phyloP scores from a whole-genome alignment of 2,113 vertebrate genomes.

The Triplophysa rosa region DNA sequence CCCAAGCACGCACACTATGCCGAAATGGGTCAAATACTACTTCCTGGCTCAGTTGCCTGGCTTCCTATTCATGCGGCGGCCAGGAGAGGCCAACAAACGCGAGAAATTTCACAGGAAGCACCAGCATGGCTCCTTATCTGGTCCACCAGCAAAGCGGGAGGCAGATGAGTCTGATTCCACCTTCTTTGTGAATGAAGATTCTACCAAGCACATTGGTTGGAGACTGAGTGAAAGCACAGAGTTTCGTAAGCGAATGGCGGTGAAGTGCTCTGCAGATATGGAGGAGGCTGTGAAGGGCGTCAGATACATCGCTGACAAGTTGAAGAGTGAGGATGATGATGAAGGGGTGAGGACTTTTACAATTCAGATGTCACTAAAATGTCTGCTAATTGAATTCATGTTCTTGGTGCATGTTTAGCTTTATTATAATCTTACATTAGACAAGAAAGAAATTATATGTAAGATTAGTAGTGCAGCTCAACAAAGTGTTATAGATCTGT shows the following conservation, averaged over 20 bases:
- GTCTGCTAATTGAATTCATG: not conserved
- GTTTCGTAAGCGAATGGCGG: slow-evolving; percentile 69
- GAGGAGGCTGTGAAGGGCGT: slow-evolving; percentile 78
- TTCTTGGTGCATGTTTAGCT: no score
- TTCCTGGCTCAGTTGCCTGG: slow-evolving; percentile 73
- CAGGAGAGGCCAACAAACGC: slow-evolving; percentile 70
- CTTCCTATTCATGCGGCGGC: slow-evolving; percentile 77
- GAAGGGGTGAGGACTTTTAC: slow-evolving; percentile 70
- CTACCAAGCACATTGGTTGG: slow-evolving; percentile 71
- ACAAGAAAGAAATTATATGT: not conserved
- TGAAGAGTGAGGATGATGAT: slow-evolving; percentile 79
- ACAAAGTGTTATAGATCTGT: no score
- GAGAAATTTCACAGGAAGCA: slow-evolving; percentile 71
- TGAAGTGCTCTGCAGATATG: slow-evolving; percentile 70
- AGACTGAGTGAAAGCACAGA: slow-evolving; percentile 68
- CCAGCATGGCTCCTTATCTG: slow-evolving; percentile 64
- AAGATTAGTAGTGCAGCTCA: not conserved
- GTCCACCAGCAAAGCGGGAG: slow-evolving; percentile 47
- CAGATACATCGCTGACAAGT: slow-evolving; percentile 77
- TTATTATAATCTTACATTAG: no score
- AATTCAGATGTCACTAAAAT: not conserved
- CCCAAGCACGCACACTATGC: slow-evolving; percentile 82
- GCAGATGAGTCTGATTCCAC: slow-evolving; percentile 61
- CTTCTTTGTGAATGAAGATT: slow-evolving; percentile 73
- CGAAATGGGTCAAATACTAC: slow-evolving; percentile 74